Percentiles rank a stretch among this genome's conserved stretches.
phyloP scores from a whole-genome alignment of 2,888 invertebrate species.

The Adelphocoris suturalis region DNA sequence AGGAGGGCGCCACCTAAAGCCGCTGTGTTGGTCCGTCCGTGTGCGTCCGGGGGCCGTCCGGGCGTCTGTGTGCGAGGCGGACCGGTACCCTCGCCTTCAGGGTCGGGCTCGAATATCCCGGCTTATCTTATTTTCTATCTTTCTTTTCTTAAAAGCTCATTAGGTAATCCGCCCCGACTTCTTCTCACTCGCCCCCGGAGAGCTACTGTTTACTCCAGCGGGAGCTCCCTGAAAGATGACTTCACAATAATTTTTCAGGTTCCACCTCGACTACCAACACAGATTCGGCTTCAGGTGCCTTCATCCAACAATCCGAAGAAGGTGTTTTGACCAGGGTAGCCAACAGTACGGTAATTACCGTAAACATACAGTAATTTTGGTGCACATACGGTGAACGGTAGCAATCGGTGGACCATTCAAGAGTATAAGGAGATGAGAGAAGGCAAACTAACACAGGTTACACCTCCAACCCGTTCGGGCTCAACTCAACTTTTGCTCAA shows the following conservation, averaged over 20 bases:
- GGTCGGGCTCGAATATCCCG: conserved; percentile 49
- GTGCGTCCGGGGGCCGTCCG: not conserved
- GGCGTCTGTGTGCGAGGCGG: conserved; percentile 6
- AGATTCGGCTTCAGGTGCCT: not conserved
- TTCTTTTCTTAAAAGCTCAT: conserved; percentile 70
- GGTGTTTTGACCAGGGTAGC: no score
- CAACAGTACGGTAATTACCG: no score
- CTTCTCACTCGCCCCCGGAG: conserved; percentile 28
- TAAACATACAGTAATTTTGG: no score
- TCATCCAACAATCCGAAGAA: not conserved
- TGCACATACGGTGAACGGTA: no score
- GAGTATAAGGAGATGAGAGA: no score
- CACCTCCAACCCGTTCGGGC: no score
- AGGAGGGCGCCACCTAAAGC: conserved; percentile 55
- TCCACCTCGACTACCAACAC: not conserved
- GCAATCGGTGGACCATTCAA: no score
- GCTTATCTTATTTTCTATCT: conserved; percentile 61
- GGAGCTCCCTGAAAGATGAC: conserved; percentile 49
- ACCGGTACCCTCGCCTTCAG: not conserved
- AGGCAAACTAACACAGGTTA: no score
- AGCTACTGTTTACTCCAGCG: conserved; percentile 56
- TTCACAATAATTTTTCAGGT: conserved; percentile 55
- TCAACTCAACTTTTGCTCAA: no score
- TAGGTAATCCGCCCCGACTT: conserved; percentile 68
- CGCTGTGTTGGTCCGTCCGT: not conserved